A percentile compares a stretch with the other conserved stretches of the same genome.
These are phyloP conservation scores for Gavia stellata DNA, from an alignment of 2,113 vertebrate species.

Conservation along the genomic window DNA sequence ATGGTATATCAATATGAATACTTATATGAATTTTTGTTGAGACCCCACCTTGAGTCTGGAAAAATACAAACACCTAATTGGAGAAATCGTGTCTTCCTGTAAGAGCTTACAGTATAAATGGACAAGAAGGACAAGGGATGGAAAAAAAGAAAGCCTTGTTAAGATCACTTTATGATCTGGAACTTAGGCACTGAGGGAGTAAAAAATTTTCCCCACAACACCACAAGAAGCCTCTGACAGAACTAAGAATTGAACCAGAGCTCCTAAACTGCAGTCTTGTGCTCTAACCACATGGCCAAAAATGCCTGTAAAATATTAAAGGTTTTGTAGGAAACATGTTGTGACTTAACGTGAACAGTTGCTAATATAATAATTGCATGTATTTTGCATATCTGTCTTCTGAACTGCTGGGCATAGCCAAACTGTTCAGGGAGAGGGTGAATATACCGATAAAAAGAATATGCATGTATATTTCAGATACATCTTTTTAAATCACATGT, in stretches of 20 bases:
- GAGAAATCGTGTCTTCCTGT: not conserved
- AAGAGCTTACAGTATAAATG: not conserved
- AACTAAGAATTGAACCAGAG: not conserved
- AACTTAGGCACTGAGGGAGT: not conserved
- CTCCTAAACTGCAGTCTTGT: not conserved
- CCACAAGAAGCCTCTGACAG: not conserved
- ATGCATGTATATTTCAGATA: not conserved
- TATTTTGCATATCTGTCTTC: not conserved
- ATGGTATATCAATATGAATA: not conserved
- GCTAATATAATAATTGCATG: not conserved
- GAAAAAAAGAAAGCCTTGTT: not conserved
- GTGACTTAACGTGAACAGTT: not conserved
- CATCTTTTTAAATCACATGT: not conserved
- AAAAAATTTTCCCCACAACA: not conserved
- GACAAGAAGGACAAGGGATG: not conserved
- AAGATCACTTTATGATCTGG: not conserved
- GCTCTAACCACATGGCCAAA: not conserved
- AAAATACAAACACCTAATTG: not conserved
- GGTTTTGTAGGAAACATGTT: not conserved
- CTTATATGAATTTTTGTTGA: not conserved
- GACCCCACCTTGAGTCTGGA: not conserved
- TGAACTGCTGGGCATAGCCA: not conserved
- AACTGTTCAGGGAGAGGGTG: not conserved
- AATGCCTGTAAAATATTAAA: not conserved
- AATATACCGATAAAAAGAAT: not conserved